Evolutionary conservation across 1,140 invertebrate genomes (phyloP).

Genomic region (Paraescarpia echinospica): DNA sequence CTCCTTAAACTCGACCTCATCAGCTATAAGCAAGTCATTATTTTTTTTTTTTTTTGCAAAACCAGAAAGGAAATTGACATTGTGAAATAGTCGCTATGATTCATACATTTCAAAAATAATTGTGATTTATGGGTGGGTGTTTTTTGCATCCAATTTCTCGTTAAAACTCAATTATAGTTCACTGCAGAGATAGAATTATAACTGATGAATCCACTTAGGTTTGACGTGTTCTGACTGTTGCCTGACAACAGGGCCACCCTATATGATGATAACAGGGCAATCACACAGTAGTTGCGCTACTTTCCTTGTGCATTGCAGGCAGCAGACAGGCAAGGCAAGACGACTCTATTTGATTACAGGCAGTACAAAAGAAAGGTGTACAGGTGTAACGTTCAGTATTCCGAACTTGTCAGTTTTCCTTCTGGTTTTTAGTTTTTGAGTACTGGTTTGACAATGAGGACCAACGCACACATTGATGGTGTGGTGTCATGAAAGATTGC

Average conservation of each 20-base stretch:
- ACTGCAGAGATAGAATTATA: not conserved
- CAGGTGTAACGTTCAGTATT: too few species aligned
- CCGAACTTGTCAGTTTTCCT: too few species aligned
- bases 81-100: too few species aligned
- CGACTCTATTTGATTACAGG: too few species aligned
- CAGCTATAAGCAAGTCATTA: too few species aligned
- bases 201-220: not conserved
- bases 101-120: not conserved
- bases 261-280: not conserved
- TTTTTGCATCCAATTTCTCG: not conserved
- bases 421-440: too few species aligned
- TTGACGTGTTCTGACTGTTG: not conserved
- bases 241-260: not conserved
- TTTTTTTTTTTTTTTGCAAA: not conserved
- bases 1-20: too few species aligned
- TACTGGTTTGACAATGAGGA: too few species aligned
- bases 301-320: not conserved
- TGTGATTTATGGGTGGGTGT: not conserved
- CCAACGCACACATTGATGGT: too few species aligned
- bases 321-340: not conserved
- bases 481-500: too few species aligned
- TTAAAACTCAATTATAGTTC: not conserved
- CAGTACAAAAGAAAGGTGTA: too few species aligned
- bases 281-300: not conserved
- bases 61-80: not conserved